Evolutionary conservation across 2,888 invertebrate genomes (phyloP), one percentile per base, ranked within the genome.

Genomic region (Oscheius sp.): DNA sequence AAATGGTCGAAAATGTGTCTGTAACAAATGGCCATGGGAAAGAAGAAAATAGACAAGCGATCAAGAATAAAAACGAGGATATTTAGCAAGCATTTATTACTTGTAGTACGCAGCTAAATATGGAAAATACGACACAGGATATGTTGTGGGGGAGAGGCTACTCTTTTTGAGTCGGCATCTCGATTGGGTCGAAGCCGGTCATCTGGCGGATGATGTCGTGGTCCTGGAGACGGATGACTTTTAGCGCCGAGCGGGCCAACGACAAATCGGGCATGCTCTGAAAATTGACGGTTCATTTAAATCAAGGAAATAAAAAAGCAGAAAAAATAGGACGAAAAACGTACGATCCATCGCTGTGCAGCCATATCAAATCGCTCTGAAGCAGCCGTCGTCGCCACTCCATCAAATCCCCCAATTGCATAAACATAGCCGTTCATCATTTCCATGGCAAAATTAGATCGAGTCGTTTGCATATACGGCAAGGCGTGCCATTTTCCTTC

Each of bases 401-500:
- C 80, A 56, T 80, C 79, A 52, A 79, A 81, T 45, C 81, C 81
- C 13, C 79, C 81, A 13, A 77, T 79, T 27, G 75, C 78, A 52
- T 81, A 77, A 13, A 77, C 45, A 21, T 59, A n/a, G 7, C 61
- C 59, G 9, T 73, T 55, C 49, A 69, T 18, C 9, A n/a, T 1
- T 45, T 52, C 59, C 29, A 69, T 27, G 9, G 58, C 56, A 41
- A 49, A 73, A 25, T 73, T 73, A 2, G 73, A 73, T 56, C 73
- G 21, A 16, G 75, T 70, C 18, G 64, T 75, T 45, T 72, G 71
- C 80, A 80, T 78, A 13, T 55, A 25, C 16, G 76, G 72, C 53
- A 78, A 43, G 18, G 61, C 45, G 59, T 80, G 80, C 78, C 78
- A 80, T 13, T 69, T 29, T n/a, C 80, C 78, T 46, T 79, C 81